A percentile compares a stretch with the other conserved stretches of the same genome.
Evolutionary conservation across 2,888 invertebrate genomes (phyloP).

Genomic region (Gymnosoma rotundatum): DNA sequence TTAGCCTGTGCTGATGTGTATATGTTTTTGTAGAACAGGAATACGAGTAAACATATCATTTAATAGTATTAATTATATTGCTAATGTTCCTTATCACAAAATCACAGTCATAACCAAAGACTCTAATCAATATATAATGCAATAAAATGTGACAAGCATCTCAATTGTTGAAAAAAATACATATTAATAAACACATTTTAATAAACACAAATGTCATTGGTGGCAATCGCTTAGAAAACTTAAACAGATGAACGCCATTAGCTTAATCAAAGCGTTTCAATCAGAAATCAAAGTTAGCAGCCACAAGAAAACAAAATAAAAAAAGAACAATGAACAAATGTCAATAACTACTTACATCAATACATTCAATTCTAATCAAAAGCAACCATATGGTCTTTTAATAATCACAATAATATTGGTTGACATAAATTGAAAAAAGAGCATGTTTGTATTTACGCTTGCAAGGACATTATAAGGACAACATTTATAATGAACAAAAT

Average conservation of each 20-base stretch:
- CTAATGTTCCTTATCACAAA: slow-evolving; percentile 20
- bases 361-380: slow-evolving; percentile 43
- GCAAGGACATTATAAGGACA: slow-evolving; percentile 59
- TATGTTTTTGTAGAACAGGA: neutral
- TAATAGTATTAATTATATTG: too few relatives aligned
- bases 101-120: slow-evolving; percentile 16
- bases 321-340: slow-evolving; percentile 56
- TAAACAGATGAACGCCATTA: slow-evolving; percentile 66
- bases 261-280: slow-evolving; percentile 65
- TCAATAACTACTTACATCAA: slow-evolving; percentile 2
- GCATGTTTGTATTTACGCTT: neutral
- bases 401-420: slow-evolving; percentile 51
- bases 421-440: slow-evolving; percentile 24
- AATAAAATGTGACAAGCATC: slow-evolving; percentile 24
- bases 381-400: slow-evolving; percentile 53
- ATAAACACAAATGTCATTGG: neutral
- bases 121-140: slow-evolving; percentile 22
- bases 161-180: slow-evolving; percentile 13
- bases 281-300: slow-evolving; percentile 65
- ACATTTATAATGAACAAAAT: slow-evolving; percentile 1
- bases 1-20: too few relatives aligned
- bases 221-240: slow-evolving; percentile 9
- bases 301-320: neutral
- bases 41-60: too few relatives aligned
- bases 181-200: slow-evolving; percentile 33